Base-by-base conservation (phyloP, 1,140 invertebrate species). In the Caenorhabditis brenneri region DNA sequence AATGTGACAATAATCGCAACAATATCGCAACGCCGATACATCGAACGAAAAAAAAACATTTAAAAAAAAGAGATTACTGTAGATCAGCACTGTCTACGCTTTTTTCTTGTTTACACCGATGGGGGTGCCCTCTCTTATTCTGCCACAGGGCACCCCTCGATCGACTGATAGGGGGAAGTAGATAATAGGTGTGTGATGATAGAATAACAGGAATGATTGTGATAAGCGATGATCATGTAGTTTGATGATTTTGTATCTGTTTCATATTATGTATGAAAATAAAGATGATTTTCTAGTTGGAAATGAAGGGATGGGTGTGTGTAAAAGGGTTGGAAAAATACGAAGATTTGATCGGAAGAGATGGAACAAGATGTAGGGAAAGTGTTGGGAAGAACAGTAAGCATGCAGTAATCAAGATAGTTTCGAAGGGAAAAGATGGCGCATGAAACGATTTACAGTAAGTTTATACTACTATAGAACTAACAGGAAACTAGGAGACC, bases 181-280 rank as follows among this genome's bases (percentile, higher is more conserved):
- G 65, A 65, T 33, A 65, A 65, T 58, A 31, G 53, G 48, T 51
- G 48, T 51, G 48, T 51, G 53, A 58, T 58, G 24, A 53, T 53
- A 29, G n/a, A n/a, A 65, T 65, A 65, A 65, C 58, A 65, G 33
- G 33, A 65, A 65, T 39, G 53, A 55, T 36, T 6, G 36, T 42
- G 65, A 74, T 42, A 42, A 74, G 65, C 29, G 65, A 74, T n/a
- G n/a, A n/a, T 74, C 65, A 74, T 74, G 36, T 74, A 74, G 65
- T 74, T 74, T 74, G 65, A 15, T 74, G 36, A 74, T 74, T 74
- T 74, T 74, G 36, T 74, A 42, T 74, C 65, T 65, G 31, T 22
- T 55, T 55, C 53, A 10, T 55, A 27, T 27, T 55, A 55, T 55
- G 7, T 6, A n/a, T 7, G 12, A 27, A 55, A 27, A 12, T 7